Base-by-base conservation (phyloP, 2,113 vertebrate species). In the Notarius quadriscutis region DNA sequence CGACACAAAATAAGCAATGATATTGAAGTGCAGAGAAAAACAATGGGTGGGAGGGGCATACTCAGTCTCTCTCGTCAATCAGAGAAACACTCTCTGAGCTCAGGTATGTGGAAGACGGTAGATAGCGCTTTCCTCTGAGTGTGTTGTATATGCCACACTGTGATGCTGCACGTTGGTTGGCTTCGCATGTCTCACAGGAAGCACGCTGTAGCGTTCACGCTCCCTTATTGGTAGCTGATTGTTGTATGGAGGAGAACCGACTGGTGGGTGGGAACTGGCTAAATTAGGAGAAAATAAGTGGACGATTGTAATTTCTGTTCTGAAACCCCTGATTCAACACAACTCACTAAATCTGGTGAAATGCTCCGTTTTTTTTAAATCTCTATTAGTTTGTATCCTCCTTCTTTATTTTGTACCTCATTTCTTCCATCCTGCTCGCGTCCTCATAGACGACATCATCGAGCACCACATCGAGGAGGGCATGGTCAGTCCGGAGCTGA, bases 391-490 rank as follows among this genome's bases (percentile, higher is more conserved):
- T 30, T 62, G n/a, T 25, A 57, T 57, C 8, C 34, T 22, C 18
- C 17, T 8, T 22, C 18, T 48, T 77, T 77, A 48, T 77, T 48
- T 14, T 22, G 15, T 48, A 48, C 34, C 30, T 41, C 15, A 0
- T 17, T 41, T 50, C 9, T 25, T 12, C 22, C 48, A 2, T 25
- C 41, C 34, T 4, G 30, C 58, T 34, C 5, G n/a, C 53, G 67
- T 4, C 81, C 81, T 20, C 84, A 3, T 92, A 99, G 98, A 99
- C 18, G 96, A 98, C 41, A 97, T 99, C 67, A 96, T 98, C 69
- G 96, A 97, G 90, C 95, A 95, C 86, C 98, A 99, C 89, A 94
- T 99, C 0, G 96, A 97, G 87, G 97, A 97, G 0, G 97, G 97
- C 20, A 93, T 97, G 90, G 92, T 99, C 17, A 94, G 95, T 60